Evolutionary conservation across 1,140 invertebrate genomes (phyloP).

Genomic region (Eumeta japonica): DNA sequence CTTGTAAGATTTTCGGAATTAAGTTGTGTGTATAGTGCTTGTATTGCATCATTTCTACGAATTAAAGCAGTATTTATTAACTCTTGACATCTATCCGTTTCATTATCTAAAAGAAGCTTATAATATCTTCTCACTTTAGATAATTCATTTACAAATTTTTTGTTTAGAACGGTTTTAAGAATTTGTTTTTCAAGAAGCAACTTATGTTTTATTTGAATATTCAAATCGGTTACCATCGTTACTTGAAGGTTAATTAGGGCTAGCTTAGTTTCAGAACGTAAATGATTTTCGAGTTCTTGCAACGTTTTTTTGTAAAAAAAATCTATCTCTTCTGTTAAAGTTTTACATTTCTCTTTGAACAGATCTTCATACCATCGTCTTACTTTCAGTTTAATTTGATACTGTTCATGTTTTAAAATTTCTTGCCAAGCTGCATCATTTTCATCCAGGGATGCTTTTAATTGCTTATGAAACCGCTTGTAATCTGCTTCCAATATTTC

Average conservation of each 20-base stretch:
- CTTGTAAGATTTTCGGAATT: constrained; percentile 34
- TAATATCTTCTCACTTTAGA: constrained; percentile 41
- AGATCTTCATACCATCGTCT: constrained; percentile 27
- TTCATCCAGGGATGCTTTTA: constrained; percentile 24
- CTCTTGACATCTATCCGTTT: constrained; percentile 23
- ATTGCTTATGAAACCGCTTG: constrained; percentile 18
- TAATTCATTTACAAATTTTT: constrained; percentile 25
- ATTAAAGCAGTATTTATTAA: constrained; percentile 23
- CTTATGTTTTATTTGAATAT: constrained; percentile 31
- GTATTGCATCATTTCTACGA: constrained; percentile 37
- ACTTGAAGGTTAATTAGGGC: constrained; percentile 23
- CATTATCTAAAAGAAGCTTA: constrained; percentile 29
- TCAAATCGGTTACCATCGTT: constrained; percentile 27
- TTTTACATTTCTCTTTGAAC: constrained; percentile 30
- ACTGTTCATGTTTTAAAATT: constrained; percentile 30
- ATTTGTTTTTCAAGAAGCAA: constrained; percentile 24
- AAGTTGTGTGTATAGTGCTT: constrained; percentile 32
- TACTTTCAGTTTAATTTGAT: constrained; percentile 23
- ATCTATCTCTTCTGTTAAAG: constrained; percentile 30
- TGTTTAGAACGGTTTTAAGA: constrained; percentile 27
- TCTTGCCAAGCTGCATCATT: constrained; percentile 37
- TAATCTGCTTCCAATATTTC: constrained; percentile 25
- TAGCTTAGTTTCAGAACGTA: constrained; percentile 26
- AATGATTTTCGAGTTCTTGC: constrained; percentile 33
- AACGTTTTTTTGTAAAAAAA: constrained; percentile 33